Evolutionary conservation across 2,797 vertebrate genomes (phyloP).

Genomic region (Coendou prehensilis): DNA sequence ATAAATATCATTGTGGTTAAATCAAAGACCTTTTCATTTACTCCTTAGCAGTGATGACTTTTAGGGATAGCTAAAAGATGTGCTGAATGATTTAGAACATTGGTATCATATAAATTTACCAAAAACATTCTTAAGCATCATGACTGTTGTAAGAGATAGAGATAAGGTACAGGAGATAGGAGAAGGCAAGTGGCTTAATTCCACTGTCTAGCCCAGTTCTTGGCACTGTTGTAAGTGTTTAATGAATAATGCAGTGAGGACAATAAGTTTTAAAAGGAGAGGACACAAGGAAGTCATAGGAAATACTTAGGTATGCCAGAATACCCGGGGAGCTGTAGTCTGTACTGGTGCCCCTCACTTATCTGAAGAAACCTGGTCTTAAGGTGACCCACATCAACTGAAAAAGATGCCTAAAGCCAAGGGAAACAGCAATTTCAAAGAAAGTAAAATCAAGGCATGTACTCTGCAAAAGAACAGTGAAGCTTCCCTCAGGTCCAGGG

Average conservation of each 20-base stretch:
- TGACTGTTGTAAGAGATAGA: not conserved
- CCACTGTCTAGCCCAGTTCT: not conserved
- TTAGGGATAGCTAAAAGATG: not conserved
- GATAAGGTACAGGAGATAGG: not conserved
- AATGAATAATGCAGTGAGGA: not conserved
- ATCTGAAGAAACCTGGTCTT: not conserved
- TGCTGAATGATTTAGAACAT: not conserved
- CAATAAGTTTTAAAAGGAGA: not conserved
- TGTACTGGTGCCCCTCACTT: not conserved
- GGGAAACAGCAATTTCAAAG: not conserved
- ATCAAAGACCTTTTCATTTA: slow-evolving; percentile 38
- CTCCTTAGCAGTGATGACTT: slow-evolving; percentile 7
- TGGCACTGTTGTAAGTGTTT: not conserved
- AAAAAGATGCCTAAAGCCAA: not conserved
- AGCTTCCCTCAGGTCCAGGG: not conserved
- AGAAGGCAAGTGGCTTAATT: not conserved
- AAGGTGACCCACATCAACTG: not conserved
- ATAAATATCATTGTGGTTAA: not conserved
- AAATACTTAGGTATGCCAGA: not conserved
- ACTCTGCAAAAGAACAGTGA: not conserved
- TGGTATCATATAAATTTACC: not conserved
- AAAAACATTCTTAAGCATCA: not conserved
- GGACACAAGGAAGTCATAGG: not conserved
- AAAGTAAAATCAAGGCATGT: not conserved
- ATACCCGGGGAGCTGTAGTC: not conserved